Conservation (phyloP, 2,797 vertebrate species). For the Microcaecilia unicolor region DNA sequence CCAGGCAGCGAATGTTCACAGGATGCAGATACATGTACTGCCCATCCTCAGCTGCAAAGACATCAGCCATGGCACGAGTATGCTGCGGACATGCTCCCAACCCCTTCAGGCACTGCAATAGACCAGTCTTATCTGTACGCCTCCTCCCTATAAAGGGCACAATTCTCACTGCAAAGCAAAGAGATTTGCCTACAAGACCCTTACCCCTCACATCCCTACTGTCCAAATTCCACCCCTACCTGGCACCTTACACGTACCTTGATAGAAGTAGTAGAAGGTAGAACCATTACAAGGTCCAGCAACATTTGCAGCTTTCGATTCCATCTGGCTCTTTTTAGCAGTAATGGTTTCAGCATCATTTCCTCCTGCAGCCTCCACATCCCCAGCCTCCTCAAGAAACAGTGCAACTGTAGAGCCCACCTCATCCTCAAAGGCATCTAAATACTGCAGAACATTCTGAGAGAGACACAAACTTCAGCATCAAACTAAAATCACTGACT, state of each 20-base stretch:
- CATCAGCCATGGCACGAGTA: not conserved
- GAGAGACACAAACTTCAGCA: conserved; percentile 10
- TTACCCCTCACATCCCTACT: too few relatives aligned
- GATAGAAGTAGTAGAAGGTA: conserved; percentile 95
- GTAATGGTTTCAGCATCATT: conserved; percentile 17
- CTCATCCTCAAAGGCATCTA: conserved; percentile 79
- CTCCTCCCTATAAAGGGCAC: not conserved
- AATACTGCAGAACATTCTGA: conserved; percentile 66
- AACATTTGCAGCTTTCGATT: conserved; percentile 20
- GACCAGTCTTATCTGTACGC: not conserved
- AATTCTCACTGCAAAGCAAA: not conserved
- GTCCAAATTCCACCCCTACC: not conserved
- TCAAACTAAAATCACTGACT: not conserved
- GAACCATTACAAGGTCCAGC: conserved; percentile 48
- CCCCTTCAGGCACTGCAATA: not conserved
- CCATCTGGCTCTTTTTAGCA: conserved; percentile 29
- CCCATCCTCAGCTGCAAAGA: conserved; percentile 77
- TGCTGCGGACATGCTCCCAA: not conserved
- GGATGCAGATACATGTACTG: conserved; percentile 96
- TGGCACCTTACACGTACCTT: conserved; percentile 69
- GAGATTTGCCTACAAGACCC: too few relatives aligned
- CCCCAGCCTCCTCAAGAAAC: conserved; percentile 36
- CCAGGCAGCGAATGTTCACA: conserved; percentile 87
- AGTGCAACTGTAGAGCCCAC: conserved; percentile 40
- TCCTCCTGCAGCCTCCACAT: conserved; percentile 1